Percentiles rank a stretch among this genome's conserved stretches.
Evolutionary conservation across 2,797 vertebrate species (phyloP).

Genomic region (Enteromius fasciolatus): DNA sequence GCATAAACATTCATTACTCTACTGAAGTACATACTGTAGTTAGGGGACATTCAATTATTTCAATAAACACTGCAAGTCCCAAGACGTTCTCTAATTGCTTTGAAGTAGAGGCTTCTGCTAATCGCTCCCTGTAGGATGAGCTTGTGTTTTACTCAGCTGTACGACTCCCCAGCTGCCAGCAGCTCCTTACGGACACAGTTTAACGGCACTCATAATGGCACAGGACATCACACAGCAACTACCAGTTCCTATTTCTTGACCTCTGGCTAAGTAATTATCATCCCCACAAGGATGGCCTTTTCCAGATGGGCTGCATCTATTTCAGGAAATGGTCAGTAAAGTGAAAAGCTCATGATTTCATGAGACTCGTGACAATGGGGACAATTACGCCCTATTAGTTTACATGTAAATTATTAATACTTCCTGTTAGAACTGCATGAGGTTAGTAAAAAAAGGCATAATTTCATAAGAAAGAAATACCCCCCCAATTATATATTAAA

Average conservation of each 20-base stretch:
- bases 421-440: background rate
- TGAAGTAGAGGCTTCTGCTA: constrained; percentile 35
- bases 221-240: constrained; percentile 35
- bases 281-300: constrained; percentile 38
- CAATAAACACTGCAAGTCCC: constrained; percentile 45
- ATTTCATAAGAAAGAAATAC: too few species aligned
- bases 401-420: background rate
- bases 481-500: background rate
- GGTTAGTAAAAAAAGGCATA: background rate
- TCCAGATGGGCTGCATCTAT: constrained; percentile 26
- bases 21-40: constrained; percentile 22
- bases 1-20: constrained; percentile 20
- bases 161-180: constrained; percentile 36
- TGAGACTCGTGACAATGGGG: background rate
- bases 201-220: constrained; percentile 41
- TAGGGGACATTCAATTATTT: constrained; percentile 46
- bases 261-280: constrained; percentile 47
- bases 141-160: constrained; percentile 23
- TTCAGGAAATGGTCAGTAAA: constrained; percentile 15
- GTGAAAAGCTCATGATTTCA: constrained; percentile 15
- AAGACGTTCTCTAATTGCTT: constrained; percentile 26
- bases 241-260: constrained; percentile 49
- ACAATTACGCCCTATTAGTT: background rate
- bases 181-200: constrained; percentile 35
- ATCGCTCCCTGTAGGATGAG: constrained; percentile 47